phyloP scores from a whole-genome alignment of 2,888 invertebrate genomes.

The Lumbricus terrestris region DNA sequence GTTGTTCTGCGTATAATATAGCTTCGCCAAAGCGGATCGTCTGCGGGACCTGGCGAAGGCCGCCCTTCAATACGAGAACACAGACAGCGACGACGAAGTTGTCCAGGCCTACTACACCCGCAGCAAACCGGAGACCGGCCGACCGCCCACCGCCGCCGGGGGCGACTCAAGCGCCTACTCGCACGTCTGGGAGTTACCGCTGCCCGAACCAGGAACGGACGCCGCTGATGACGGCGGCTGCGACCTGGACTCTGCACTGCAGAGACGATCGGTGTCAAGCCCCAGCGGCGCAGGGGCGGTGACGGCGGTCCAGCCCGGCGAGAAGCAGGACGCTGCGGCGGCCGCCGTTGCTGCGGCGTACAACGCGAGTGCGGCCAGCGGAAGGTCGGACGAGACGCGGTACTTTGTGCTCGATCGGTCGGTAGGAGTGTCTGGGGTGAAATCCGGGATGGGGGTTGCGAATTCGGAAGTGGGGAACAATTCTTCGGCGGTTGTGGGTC shows the following conservation, averaged over 20 bases:
- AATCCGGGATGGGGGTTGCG: background rate
- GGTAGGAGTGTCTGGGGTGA: no score
- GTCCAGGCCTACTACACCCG: conserved; percentile 17
- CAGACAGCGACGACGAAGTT: conserved; percentile 12
- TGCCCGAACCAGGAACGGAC: background rate
- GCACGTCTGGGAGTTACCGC: conserved; percentile 17
- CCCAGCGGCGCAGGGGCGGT: background rate
- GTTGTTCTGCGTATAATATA: background rate
- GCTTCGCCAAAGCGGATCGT: conserved; percentile 16
- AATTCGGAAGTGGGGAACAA: background rate
- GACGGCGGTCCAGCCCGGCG: background rate
- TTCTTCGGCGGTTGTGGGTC: background rate
- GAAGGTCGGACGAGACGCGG: background rate
- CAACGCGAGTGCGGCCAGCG: background rate
- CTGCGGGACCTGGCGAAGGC: conserved; percentile 10
- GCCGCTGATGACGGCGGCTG: background rate
- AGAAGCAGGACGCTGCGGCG: background rate
- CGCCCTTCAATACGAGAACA: conserved; percentile 14
- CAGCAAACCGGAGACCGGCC: background rate
- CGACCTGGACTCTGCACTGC: background rate
- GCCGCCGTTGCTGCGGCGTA: background rate
- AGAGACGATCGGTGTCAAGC: background rate
- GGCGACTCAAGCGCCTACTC: background rate
- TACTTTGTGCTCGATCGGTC: background rate
- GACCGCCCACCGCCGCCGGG: background rate